Conservation (phyloP, 1,140 invertebrate species). For the Drosophila novamexicana region DNA sequence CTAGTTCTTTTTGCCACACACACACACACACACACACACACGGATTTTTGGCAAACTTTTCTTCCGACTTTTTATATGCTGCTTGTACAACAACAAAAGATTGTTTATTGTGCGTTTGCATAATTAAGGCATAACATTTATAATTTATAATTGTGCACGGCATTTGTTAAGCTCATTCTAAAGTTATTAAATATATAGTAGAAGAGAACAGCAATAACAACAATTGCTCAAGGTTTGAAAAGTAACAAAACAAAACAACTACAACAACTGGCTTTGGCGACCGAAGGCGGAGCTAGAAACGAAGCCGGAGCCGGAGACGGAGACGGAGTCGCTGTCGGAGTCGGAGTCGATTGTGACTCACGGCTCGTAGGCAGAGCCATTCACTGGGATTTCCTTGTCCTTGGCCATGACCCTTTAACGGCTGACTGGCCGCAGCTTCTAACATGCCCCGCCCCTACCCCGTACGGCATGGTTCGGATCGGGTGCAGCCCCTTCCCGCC, state of each 20-base stretch:
- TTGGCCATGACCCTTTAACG: constrained; percentile 82
- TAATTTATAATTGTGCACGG: constrained; percentile 70
- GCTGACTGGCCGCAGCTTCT: constrained; percentile 64
- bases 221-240: constrained; percentile 70
- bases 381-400: constrained; percentile 82
- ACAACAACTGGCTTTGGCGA: background rate
- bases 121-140: constrained; percentile 56
- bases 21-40: no score
- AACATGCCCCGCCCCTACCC: background rate
- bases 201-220: constrained; percentile 46
- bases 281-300: constrained; percentile 34
- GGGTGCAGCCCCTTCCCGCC: constrained; percentile 15
- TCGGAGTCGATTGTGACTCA: constrained; percentile 60
- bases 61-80: constrained; percentile 65
- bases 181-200: constrained; percentile 57
- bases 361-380: constrained; percentile 54
- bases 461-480: background rate
- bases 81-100: no score
- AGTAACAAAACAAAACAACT: constrained; percentile 59
- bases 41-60: constrained; percentile 47
- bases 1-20: constrained; percentile 15
- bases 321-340: constrained; percentile 10
- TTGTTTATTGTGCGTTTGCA: constrained; percentile 32
- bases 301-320: constrained; percentile 31
- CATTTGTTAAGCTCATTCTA: constrained; percentile 57